These are phyloP conservation scores for Hemichromis elongatus DNA, from an alignment of 2,113 vertebrate species.

Conservation along the genomic window DNA sequence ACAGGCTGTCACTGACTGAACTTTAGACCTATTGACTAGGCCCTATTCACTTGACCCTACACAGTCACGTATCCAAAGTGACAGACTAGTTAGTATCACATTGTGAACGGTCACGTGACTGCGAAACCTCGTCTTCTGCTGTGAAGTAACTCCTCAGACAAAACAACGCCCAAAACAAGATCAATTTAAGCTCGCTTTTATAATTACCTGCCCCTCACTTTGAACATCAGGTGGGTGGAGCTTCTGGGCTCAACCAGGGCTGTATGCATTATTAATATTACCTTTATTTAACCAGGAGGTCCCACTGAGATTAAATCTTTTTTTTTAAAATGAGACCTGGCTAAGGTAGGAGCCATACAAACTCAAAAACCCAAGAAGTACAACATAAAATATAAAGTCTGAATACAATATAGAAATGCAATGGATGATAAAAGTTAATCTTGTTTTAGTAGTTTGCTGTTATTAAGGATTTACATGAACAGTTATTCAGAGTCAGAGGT, in stretches of 20 bases:
- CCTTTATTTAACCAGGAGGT: background rate
- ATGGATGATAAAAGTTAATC: background rate
- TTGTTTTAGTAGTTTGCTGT: background rate
- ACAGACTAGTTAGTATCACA: background rate
- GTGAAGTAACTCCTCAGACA: accelerated
- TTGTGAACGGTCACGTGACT: background rate
- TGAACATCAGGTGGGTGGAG: background rate
- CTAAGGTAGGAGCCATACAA: background rate
- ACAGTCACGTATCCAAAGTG: background rate
- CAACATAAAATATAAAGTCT: background rate
- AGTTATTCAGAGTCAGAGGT: background rate
- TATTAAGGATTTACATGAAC: background rate
- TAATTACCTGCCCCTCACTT: background rate
- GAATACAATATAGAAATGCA: background rate
- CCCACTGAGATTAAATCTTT: background rate
- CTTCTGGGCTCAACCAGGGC: background rate
- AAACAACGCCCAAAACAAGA: background rate
- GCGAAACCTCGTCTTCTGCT: accelerated
- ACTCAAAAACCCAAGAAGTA: background rate
- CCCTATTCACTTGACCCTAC: background rate
- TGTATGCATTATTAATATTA: background rate
- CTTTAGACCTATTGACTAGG: background rate
- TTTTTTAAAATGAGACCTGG: background rate
- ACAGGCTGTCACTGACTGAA: background rate
- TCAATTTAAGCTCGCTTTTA: background rate